Base-by-base conservation (phyloP, 2,113 vertebrate species). In the Rhinopithecus roxellana region DNA sequence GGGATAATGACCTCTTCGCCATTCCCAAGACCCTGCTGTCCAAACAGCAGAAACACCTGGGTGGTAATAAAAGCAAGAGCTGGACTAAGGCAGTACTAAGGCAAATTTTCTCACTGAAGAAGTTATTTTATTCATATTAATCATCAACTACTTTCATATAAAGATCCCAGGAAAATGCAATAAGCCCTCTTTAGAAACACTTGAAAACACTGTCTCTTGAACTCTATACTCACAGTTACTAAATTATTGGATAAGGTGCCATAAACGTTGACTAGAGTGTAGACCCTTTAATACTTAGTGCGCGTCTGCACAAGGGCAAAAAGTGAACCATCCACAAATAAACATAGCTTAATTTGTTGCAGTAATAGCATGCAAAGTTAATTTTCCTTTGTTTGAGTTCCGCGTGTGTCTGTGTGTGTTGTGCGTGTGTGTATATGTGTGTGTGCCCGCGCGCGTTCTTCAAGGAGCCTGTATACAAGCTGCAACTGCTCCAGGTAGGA, bases 371-470 rank as follows among this genome's bases (percentile, higher is more conserved):
- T 90, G 75, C 83, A 67, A 95, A 89, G 92, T 90, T 96, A 95
- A 84, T 92, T 97, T 96, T 85, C 96, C 98, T 98, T 98, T 98
- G 97, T 98, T 88, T 94, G 95, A 93, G 87, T 80, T 57, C 17
- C 3, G 70, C 52, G 52, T 32, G 48, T 45, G 83, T 50, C 92
- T 38, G 85, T 16, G n/a, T 64, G 75, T 57, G 87, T 64, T 75
- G 81, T 32, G 74, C 57, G 59, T 64, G 89, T 64, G 70, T n/a
- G 38, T 40, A 38, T 30, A 74, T 23, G 81, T 14, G 48, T 18
- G 57, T 20, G 52, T 43, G 45, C 3, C 57, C 55, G 40, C 40
- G 8, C 74, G 61, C 27, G 61, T 64, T 64, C 61, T 32, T 64
- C 61, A 64, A 64, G 61, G 61, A 64, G 27, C 61, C 61, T 48